These are phyloP conservation scores for Bombus huntii DNA, from an alignment of 1,140 invertebrate genomes.

Conservation along the genomic window DNA sequence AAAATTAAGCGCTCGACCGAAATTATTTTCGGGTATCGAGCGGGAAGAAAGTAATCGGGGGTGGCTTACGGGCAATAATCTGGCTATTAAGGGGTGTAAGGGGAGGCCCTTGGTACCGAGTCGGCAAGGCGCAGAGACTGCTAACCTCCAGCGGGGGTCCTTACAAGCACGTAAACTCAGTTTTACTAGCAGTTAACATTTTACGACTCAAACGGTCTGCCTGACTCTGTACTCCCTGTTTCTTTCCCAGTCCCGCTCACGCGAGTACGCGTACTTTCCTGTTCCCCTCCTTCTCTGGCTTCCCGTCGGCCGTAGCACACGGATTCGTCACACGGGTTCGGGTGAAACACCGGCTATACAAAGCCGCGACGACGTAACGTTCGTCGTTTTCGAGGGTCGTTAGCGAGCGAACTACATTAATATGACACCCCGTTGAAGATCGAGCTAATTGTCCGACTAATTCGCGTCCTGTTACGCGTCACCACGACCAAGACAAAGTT, in stretches of 20 bases:
- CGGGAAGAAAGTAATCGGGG: conserved; percentile 46
- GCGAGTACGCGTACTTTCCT: conserved; percentile 15
- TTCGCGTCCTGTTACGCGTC: conserved; percentile 33
- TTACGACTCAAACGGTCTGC: conserved; percentile 80
- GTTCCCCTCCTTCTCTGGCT: neutral
- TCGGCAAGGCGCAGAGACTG: conserved; percentile 58
- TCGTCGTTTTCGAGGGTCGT: conserved; percentile 65
- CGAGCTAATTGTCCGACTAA: conserved; percentile 71
- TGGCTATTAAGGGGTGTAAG: conserved; percentile 74
- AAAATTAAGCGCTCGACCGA: conserved; percentile 46
- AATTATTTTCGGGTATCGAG: conserved; percentile 62
- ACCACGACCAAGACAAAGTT: neutral
- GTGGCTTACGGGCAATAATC: conserved; percentile 76
- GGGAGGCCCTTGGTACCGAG: conserved; percentile 56
- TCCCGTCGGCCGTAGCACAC: conserved; percentile 2
- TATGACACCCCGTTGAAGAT: conserved; percentile 71
- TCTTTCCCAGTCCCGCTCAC: conserved; percentile 12
- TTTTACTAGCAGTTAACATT: conserved; percentile 83
- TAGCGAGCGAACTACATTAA: conserved; percentile 70
- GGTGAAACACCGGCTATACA: conserved; percentile 41
- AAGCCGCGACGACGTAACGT: conserved; percentile 49
- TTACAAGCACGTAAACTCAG: conserved; percentile 82
- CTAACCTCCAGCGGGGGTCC: conserved; percentile 73
- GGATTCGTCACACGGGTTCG: conserved; percentile 25
- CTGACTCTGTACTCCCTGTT: conserved; percentile 43